Evolutionary conservation across 2,888 invertebrate genomes (phyloP), one percentile per base, ranked within the genome.

Genomic region (Yponomeuta evonymella): DNA sequence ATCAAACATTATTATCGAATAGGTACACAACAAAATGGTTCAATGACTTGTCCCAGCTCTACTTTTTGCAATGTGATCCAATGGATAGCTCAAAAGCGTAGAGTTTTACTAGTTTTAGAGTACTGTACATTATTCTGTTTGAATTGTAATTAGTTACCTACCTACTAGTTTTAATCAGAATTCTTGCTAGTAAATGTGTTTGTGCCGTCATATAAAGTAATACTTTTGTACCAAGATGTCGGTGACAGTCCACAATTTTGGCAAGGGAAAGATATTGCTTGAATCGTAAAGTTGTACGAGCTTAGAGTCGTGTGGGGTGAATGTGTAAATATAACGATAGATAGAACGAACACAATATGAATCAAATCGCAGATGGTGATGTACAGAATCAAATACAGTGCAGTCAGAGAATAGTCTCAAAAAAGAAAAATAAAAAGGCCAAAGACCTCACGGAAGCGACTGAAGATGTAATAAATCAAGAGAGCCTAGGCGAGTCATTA

Each of bases 241-340:
- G 87, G 90, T 89, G 86, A 86, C 87, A 87, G 82, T 88, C 83
- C 85, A 83, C 84, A 83, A 85, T 86, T 91, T 90, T 89, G 89
- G 88, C 89, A 87, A 86, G 86, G 80, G 83, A 83, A 87, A 83
- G 82, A 84, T 86, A 85, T 84, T 86, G 83, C 83, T 87, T 79
- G 86, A 84, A 77, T 81, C 79, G 73, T 83, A 82, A 78, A 15
- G 51, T 80, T 80, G 76, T 78, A 86, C 83, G 84, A 86, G 86
- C 85, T 85, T 86, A 81, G 76, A 36, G 36, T 82, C 76, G 77
- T 83, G 83, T 87, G 85, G 77, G 83, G 83, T 87, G 85, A 83
- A 88, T 88, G 87, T 89, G 86, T 90, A 89, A 79, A 88, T 70
- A 70, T 63, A 63, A 11, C 75, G 78, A 82, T 89, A 90, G 85